Conservation (phyloP, 1,140 invertebrate species). For the Zaprionus capensis region DNA sequence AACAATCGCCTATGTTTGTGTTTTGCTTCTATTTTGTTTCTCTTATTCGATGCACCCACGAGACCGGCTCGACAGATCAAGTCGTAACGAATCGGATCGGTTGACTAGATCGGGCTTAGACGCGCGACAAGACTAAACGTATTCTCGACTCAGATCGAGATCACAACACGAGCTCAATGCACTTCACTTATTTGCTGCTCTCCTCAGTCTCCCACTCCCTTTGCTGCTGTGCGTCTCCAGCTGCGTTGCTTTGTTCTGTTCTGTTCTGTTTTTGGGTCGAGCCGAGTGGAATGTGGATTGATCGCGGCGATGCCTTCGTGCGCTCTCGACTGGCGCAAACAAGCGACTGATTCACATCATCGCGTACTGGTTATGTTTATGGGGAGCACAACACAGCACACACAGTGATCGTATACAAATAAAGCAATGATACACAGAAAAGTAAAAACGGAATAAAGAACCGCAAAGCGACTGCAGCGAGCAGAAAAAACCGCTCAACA, state of each 20-base stretch:
- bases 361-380: slow-evolving; percentile 50
- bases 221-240: slow-evolving; percentile 22
- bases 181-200: slow-evolving; percentile 16
- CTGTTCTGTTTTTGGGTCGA: slow-evolving; percentile 19
- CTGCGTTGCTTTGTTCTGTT: slow-evolving; percentile 24
- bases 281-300: slow-evolving; percentile 21
- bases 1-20: slow-evolving; percentile 41
- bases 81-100: neutral
- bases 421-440: slow-evolving; percentile 48
- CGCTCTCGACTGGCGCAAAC: slow-evolving; percentile 59
- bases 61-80: slow-evolving; percentile 51
- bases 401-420: slow-evolving; percentile 47
- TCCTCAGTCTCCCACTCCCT: slow-evolving; percentile 24
- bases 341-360: slow-evolving; percentile 70
- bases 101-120: slow-evolving; percentile 18
- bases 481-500: slow-evolving; percentile 26
- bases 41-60: slow-evolving; percentile 54
- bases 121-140: slow-evolving; percentile 8
- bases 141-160: slow-evolving; percentile 15
- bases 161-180: slow-evolving; percentile 20
- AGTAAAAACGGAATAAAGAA: neutral
- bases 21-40: slow-evolving; percentile 27
- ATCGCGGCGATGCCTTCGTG: slow-evolving; percentile 51
- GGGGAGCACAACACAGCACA: slow-evolving; percentile 36
- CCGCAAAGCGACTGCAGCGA: slow-evolving; percentile 8